A percentile compares a stretch with the other conserved stretches of the same genome.
Evolutionary conservation across 2,113 vertebrate species (phyloP).

Genomic region (Pygathrix nemaeus): DNA sequence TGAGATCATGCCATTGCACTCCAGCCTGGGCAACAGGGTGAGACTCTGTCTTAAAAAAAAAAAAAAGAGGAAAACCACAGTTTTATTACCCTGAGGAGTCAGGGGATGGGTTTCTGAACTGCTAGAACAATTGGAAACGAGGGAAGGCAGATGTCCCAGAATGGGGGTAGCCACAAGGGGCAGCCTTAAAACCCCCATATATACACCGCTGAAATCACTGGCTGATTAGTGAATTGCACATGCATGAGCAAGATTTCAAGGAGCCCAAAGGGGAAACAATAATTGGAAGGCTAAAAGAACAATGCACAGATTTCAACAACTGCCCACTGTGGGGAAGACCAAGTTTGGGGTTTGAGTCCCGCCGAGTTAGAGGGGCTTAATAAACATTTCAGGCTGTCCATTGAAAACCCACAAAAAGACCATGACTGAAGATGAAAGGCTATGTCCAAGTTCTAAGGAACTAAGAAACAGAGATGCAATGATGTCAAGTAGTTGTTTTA

Average conservation of each 20-base stretch:
- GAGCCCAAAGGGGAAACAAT: too few species aligned
- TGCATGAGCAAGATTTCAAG: background rate
- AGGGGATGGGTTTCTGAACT: background rate
- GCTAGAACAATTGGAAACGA: background rate
- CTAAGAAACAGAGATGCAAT: background rate
- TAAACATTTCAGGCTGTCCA: background rate
- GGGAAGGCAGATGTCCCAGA: background rate
- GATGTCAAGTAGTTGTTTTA: background rate
- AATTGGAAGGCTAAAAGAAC: background rate
- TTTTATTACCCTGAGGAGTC: background rate
- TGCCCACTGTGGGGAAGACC: rapidly evolving
- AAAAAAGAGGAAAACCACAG: background rate
- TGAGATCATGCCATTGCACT: too few species aligned
- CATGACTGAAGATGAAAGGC: background rate
- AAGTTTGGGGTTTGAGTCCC: too few species aligned
- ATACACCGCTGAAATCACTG: background rate
- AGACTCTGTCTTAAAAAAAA: too few species aligned
- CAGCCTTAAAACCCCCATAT: background rate
- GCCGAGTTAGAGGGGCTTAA: background rate
- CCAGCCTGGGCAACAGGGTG: too few species aligned
- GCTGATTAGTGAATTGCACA: background rate
- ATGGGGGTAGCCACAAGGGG: rapidly evolving
- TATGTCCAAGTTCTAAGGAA: background rate
- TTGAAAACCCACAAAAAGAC: background rate
- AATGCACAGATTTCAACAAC: too few species aligned